Evolutionary conservation across 2,888 invertebrate genomes (phyloP).

Genomic region (Drosophila buzzatii): DNA sequence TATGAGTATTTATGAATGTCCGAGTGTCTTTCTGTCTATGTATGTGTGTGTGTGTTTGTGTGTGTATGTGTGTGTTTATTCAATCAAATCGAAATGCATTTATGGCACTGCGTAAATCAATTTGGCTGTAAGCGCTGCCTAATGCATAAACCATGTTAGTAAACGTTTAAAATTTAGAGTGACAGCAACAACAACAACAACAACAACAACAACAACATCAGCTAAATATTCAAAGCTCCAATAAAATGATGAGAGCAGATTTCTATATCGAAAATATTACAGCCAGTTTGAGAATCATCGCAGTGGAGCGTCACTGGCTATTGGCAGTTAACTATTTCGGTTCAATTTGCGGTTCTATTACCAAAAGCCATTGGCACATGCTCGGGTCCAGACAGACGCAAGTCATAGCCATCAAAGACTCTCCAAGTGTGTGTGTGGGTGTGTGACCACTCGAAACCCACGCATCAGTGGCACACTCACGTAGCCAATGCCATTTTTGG

Average conservation of each 20-base stretch:
- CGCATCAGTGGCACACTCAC: conserved; percentile 48
- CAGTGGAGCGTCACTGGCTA: background rate
- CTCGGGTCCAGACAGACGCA: conserved; percentile 19
- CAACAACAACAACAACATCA: conserved; percentile 1
- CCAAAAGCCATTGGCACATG: conserved; percentile 66
- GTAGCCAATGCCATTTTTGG: conserved; percentile 48
- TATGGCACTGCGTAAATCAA: conserved; percentile 42
- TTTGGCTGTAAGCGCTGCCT: conserved; percentile 46
- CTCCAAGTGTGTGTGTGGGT: conserved; percentile 5
- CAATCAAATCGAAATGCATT: conserved; percentile 40
- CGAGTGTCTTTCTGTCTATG: background rate
- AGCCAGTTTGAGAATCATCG: conserved; percentile 2
- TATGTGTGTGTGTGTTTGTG: conserved; percentile 9
- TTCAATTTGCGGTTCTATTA: conserved; percentile 76
- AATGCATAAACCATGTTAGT: conserved; percentile 55
- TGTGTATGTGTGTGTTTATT: conserved; percentile 14
- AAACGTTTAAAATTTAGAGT: conserved; percentile 17
- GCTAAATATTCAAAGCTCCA: background rate
- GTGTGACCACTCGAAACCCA: conserved; percentile 31
- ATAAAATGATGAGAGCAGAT: conserved; percentile 5
- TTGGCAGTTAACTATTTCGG: conserved; percentile 45
- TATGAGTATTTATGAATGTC: conserved; percentile 1
- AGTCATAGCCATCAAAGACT: conserved; percentile 39
- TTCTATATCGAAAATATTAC: conserved; percentile 12
- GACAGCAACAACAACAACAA: conserved; percentile 1